Percentiles rank a stretch among this genome's conserved stretches.
Evolutionary conservation across 2,797 vertebrate species (phyloP).

Genomic region (Arnoldichthys spilopterus): DNA sequence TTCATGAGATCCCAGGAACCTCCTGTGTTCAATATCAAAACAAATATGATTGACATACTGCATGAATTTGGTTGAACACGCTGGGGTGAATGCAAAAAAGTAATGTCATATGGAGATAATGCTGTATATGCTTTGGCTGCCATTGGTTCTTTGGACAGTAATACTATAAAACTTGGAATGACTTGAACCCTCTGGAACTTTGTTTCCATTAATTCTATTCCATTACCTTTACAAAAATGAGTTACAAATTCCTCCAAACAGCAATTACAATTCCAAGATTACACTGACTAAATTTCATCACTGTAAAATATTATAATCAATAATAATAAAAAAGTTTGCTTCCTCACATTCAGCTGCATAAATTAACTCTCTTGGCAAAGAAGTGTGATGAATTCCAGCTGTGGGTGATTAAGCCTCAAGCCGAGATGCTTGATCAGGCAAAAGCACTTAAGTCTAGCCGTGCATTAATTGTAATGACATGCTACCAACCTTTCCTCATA

Average conservation of each 20-base stretch:
- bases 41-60: not conserved
- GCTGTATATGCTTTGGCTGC: not conserved
- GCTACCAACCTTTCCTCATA: not conserved
- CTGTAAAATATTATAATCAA: not conserved
- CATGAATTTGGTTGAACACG: not conserved
- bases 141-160: not conserved
- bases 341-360: not conserved
- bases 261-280: not conserved
- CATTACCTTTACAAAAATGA: too few relatives aligned
- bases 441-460: not conserved
- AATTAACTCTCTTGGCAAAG: constrained; percentile 4
- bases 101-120: too few relatives aligned
- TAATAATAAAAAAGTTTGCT: not conserved
- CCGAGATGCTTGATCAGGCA: not conserved
- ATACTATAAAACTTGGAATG: not conserved
- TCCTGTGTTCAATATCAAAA: not conserved
- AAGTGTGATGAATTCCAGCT: not conserved
- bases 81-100: too few relatives aligned
- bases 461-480: not conserved
- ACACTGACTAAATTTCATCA: constrained; percentile 2
- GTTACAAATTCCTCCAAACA: not conserved
- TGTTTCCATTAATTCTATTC: too few relatives aligned
- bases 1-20: not conserved
- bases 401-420: not conserved
- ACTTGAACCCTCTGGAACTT: too few relatives aligned